Base-by-base conservation (phyloP, 2,113 vertebrate genomes). In the Propithecus coquereli region DNA sequence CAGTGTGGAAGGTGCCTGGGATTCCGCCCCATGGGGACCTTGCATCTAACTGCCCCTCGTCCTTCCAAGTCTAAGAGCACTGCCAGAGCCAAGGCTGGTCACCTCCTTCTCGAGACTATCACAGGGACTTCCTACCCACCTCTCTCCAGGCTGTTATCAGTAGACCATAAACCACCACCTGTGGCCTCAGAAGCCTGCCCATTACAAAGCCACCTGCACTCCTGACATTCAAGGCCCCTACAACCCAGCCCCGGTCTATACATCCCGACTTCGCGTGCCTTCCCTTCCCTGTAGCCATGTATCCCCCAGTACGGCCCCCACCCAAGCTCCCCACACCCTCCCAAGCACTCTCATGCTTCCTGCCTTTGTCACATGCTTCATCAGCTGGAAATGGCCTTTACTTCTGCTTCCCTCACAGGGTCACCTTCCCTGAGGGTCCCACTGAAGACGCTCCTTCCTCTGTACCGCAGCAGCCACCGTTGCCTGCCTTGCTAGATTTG, bases 1-100 rank as follows among this genome's bases (percentile, higher is more conserved):
- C 0, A 0, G 13, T 0, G 20, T 5, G 9, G 20, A 18, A 5
- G 45, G 52, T 8, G 45, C 37, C 37, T 0, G 17, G 47, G n/a
- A 40, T 27, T 43, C 0, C 25, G 11, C 45, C n/a, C 4, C 1
- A 6, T 0, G 3, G 32, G 0, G 54, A 50, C 32, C 63, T 25
- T 2, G 5, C 70, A 7, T 32, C 71, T 1, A 14, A 0, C 1
- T 11, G 16, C 20, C 63, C 20, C 25, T 12, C 1, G 0, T 20
- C 47, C 23, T 79, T 37, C 43, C 34, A 11, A 8, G 12, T n/a
- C 81, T 22, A 34, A 1, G 2, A 13, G 57, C 45, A 6, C 30
- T 70, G 20, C 8, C 12, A 1, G 25, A 12, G 57, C n/a, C 14
- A 8, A 6, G 43, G 45, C 71, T 13, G 50, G 20, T n/a, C 40